These are phyloP conservation scores for Saimiri boliviensis DNA, from an alignment of 2,113 vertebrate species.

Conservation along the genomic window DNA sequence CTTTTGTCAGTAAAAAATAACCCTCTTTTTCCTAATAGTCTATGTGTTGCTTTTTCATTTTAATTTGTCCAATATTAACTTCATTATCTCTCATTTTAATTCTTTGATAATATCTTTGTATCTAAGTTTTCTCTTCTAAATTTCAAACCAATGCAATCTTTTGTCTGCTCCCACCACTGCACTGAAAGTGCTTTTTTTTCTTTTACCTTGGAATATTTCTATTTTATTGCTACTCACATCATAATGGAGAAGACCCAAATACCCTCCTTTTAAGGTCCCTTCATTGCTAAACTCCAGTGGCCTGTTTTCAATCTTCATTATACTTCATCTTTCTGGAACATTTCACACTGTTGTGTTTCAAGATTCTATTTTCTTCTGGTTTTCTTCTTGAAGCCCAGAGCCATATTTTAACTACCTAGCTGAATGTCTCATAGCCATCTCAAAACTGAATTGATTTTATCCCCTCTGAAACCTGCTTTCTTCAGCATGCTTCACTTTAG, in stretches of 20 bases:
- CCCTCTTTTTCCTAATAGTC: neutral
- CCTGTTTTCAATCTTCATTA: constrained; percentile 4
- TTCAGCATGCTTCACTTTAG: neutral
- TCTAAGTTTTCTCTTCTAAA: neutral
- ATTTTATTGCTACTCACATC: too few species aligned
- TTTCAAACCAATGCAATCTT: neutral
- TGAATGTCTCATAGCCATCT: neutral
- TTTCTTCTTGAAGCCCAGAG: neutral
- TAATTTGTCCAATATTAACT: neutral
- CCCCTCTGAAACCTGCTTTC: neutral
- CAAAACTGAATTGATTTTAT: neutral
- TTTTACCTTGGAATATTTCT: too few species aligned
- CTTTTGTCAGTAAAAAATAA: neutral
- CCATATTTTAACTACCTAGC: neutral
- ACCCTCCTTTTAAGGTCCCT: neutral
- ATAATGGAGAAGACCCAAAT: too few species aligned
- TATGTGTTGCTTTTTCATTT: neutral
- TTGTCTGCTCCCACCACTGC: neutral
- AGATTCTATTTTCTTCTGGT: neutral
- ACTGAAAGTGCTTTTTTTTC: neutral
- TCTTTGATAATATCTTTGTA: neutral
- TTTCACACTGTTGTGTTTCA: constrained; percentile 24
- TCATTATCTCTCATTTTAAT: neutral
- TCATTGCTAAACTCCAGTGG: neutral
- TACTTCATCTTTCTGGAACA: constrained; percentile 11